Percentiles rank a stretch among this genome's conserved stretches.
Conservation (phyloP, 2,797 vertebrate genomes). For the Podargus strigoides region DNA sequence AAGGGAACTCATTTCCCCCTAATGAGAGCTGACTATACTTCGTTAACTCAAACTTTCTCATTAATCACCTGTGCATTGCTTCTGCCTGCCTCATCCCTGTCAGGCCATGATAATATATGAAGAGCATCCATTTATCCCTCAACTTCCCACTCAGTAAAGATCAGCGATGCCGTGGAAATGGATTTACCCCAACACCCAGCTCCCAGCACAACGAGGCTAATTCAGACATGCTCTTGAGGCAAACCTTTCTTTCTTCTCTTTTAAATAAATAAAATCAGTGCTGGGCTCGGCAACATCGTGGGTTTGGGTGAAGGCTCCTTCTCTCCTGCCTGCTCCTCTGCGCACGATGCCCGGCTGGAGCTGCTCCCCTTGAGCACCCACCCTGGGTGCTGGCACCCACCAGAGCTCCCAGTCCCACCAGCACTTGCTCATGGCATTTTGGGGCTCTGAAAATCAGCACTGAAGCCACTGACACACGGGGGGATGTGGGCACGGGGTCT, state of each 20-base stretch:
- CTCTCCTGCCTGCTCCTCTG: background rate
- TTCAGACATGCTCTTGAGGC: conserved; percentile 21
- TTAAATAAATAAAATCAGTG: background rate
- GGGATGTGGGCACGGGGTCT: rapidly evolving
- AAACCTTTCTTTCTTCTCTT: background rate
- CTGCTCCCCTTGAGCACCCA: background rate
- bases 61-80: conserved; percentile 42
- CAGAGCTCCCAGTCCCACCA: background rate
- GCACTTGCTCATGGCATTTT: rapidly evolving
- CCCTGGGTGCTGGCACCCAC: background rate
- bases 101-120: conserved; percentile 53
- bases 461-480: rapidly evolving
- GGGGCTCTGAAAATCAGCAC: background rate
- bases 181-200: conserved; percentile 45
- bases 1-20: background rate
- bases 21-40: background rate
- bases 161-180: background rate
- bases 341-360: rapidly evolving
- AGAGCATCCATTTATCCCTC: conserved; percentile 54
- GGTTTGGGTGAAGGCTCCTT: background rate
- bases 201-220: conserved; percentile 60
- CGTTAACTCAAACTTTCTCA: conserved; percentile 18
- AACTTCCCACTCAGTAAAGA: conserved; percentile 49
- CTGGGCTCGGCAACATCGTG: rapidly evolving
- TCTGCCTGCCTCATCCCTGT: conserved; percentile 37